A percentile compares a stretch with the other conserved stretches of the same genome.
Evolutionary conservation across 2,113 vertebrate species (phyloP).

Genomic region (Rana temporaria): DNA sequence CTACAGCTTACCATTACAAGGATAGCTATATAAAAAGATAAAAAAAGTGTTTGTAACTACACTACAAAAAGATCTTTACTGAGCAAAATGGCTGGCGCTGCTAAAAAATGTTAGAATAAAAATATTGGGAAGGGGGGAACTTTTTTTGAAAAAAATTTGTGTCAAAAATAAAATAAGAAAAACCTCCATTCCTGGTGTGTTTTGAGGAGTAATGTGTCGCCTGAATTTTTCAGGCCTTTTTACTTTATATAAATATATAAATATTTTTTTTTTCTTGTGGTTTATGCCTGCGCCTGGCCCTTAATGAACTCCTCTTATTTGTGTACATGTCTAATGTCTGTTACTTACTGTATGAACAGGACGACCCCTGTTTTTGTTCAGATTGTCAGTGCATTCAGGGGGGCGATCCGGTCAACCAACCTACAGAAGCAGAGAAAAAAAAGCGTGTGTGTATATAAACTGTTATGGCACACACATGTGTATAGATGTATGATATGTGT

Average conservation of each 20-base stretch:
- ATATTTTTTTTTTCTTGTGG: neutral
- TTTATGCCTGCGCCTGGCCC: constrained; percentile 34
- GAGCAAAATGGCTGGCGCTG: constrained; percentile 57
- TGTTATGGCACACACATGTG: constrained; percentile 6
- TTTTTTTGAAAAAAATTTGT: constrained; percentile 19
- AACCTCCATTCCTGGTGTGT: constrained; percentile 25
- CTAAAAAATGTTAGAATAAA: constrained; percentile 32
- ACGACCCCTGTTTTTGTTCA: neutral
- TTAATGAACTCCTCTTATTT: constrained; percentile 4
- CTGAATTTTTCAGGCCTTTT: constrained; percentile 46
- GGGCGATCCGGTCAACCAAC: neutral
- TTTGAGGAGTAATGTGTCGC: constrained; percentile 36
- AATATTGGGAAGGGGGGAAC: neutral
- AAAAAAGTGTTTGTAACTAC: neutral
- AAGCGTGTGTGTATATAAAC: constrained; percentile 5
- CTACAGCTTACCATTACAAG: neutral
- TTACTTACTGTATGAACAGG: constrained; percentile 15
- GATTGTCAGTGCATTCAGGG: neutral
- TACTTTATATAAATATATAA: neutral
- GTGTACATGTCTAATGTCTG: constrained; percentile 45
- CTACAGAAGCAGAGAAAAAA: neutral
- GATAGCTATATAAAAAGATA: neutral
- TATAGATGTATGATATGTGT: constrained; percentile 23
- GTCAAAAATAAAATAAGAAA: constrained; percentile 17
- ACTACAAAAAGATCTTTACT: constrained; percentile 51